Evolutionary conservation across 1,140 invertebrate genomes (phyloP), one percentile per base, ranked within the genome.

Genomic region (Hyphantria cunea): DNA sequence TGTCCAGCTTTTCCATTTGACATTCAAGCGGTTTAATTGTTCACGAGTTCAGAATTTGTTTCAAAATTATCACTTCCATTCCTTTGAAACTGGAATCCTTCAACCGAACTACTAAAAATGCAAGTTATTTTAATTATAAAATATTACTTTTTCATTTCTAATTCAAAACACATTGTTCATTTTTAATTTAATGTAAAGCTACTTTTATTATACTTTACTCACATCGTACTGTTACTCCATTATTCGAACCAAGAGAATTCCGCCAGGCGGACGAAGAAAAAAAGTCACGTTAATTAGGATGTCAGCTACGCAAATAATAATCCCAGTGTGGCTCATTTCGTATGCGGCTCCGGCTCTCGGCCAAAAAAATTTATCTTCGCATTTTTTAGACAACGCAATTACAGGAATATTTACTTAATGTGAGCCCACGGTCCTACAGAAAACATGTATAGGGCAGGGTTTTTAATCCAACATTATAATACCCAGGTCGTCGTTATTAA

Each of bases 291-390:
- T 85, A 85, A 85, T 85, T 82, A 82, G 75, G 80, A 85, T 80
- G 82, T 85, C 80, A 80, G 78, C 69, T 82, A 73, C 65, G 80
- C 82, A 83, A 85, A 85, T 85, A 85, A 82, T 83, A 83, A 83
- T 82, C 75, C 79, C 68, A 64, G 64, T 56, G 71, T 68, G 68
- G 70, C 76, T 84, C 76, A 82, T 86, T 86, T 79, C 66, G 79
- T 80, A 84, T 86, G 81, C 81, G 72, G 74, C 54, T 70, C 61
- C 61, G 67, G 68, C 61, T 73, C 55, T 73, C 59, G 50, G 66
- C 73, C 78, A 52, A 67, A 83, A 82, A 83, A 83, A 80, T 72
- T 76, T 82, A 79, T 83, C 78, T 76, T 69, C 60, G 61, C 72
- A 70, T 82, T 84, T 78, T 80, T 80, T 76, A 76, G 71, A 82